A percentile compares a stretch with the other conserved stretches of the same genome.
Evolutionary conservation across 2,113 vertebrate genomes (phyloP).

Genomic region (Lanius ludovicianus): DNA sequence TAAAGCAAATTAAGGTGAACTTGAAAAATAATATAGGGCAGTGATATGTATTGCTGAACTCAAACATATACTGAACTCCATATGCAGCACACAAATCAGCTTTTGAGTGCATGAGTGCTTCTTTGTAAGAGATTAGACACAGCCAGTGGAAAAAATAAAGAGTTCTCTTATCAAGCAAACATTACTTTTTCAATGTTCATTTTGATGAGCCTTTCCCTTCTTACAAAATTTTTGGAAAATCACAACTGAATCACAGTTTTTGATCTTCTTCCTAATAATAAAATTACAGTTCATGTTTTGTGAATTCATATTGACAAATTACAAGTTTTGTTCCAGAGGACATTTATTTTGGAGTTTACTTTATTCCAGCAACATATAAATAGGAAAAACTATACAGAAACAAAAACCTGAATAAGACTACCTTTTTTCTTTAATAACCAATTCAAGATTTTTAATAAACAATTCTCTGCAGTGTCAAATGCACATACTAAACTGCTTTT

Average conservation of each 20-base stretch:
- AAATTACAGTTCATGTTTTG: neutral
- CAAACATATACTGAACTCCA: neutral
- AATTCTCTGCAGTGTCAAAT: neutral
- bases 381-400: neutral
- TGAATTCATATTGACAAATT: neutral
- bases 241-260: neutral
- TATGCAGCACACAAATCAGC: neutral
- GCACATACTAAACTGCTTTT: neutral
- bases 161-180: neutral
- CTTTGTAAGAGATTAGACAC: neutral
- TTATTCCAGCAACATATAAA: neutral
- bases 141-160: neutral
- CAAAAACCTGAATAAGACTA: neutral
- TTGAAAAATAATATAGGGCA: neutral
- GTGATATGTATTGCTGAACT: neutral
- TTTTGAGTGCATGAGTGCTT: neutral
- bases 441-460: neutral
- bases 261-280: neutral
- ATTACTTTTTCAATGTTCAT: neutral
- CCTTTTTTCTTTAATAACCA: neutral
- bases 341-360: neutral
- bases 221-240: neutral
- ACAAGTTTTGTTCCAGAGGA: neutral
- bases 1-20: neutral
- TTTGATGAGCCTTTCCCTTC: neutral